Conservation (phyloP, 2,888 invertebrate genomes). For the Polyommatus iphigenia region DNA sequence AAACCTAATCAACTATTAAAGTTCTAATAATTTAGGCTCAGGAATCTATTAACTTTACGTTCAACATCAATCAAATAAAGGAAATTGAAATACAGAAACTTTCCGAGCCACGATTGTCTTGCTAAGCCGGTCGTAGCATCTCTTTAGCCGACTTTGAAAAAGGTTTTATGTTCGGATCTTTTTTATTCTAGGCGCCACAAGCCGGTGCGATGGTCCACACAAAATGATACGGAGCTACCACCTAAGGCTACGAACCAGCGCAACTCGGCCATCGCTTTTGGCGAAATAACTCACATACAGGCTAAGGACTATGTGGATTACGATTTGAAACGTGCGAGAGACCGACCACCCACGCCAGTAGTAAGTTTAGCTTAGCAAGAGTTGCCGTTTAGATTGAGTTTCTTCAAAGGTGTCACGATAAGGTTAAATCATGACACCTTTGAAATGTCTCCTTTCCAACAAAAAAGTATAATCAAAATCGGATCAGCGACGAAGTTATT, state of each 20-base stretch:
- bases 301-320: slow-evolving; percentile 48
- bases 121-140: too few species aligned
- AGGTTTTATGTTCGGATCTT: neutral
- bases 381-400: neutral
- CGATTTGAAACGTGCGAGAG: slow-evolving; percentile 60
- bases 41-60: neutral
- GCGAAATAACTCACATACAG: slow-evolving; percentile 53
- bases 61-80: neutral
- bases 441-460: too few species aligned
- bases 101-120: neutral
- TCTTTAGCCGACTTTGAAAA: neutral
- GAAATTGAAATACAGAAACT: neutral
- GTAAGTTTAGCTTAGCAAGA: slow-evolving; percentile 46
- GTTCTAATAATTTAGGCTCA: neutral
- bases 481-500: too few species aligned
- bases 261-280: slow-evolving; percentile 53
- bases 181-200: slow-evolving; percentile 44
- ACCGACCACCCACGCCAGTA: slow-evolving; percentile 69
- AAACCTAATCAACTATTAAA: too few species aligned
- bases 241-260: slow-evolving; percentile 45
- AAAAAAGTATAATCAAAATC: too few species aligned
- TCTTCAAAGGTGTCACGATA: too few species aligned
- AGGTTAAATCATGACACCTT: too few species aligned
- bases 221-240: slow-evolving; percentile 54
- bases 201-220: slow-evolving; percentile 56